Conservation (phyloP, 2,888 invertebrate genomes). For the Ochropleura leucogaster region DNA sequence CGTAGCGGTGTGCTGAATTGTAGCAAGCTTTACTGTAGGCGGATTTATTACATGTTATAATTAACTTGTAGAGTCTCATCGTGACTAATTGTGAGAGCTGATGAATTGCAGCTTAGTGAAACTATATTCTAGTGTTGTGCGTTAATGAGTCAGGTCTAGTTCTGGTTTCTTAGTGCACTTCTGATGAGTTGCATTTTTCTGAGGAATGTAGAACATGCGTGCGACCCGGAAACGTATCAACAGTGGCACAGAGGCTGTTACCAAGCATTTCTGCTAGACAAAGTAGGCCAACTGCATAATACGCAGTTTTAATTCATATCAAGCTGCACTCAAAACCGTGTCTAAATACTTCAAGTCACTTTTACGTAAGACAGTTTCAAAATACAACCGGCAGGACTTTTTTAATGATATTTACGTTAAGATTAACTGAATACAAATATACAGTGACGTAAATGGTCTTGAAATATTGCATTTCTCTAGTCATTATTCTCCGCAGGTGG, state of each 20-base stretch:
- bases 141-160: constrained; percentile 5
- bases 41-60: constrained; percentile 52
- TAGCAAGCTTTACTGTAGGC: constrained; percentile 48
- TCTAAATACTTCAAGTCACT: constrained; percentile 55
- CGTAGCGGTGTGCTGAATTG: constrained; percentile 44
- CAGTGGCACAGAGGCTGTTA: constrained; percentile 37
- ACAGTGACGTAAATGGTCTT: constrained; percentile 45
- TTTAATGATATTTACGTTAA: constrained; percentile 45
- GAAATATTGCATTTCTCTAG: constrained; percentile 43
- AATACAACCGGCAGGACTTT: constrained; percentile 61
- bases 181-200: constrained; percentile 36
- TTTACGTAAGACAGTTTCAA: constrained; percentile 59
- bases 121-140: constrained; percentile 18
- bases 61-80: constrained; percentile 26
- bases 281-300: constrained; percentile 65
- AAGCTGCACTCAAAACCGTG: constrained; percentile 52
- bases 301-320: constrained; percentile 65
- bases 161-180: constrained; percentile 20
- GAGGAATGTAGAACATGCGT: constrained; percentile 43
- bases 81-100: constrained; percentile 39
- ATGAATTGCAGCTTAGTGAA: constrained; percentile 35
- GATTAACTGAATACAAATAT: constrained; percentile 50
- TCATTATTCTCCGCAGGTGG: constrained; percentile 41
- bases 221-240: constrained; percentile 54
- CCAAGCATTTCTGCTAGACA: constrained; percentile 38